Conservation (phyloP, 2,888 invertebrate genomes). For the Panzeria rudis region DNA sequence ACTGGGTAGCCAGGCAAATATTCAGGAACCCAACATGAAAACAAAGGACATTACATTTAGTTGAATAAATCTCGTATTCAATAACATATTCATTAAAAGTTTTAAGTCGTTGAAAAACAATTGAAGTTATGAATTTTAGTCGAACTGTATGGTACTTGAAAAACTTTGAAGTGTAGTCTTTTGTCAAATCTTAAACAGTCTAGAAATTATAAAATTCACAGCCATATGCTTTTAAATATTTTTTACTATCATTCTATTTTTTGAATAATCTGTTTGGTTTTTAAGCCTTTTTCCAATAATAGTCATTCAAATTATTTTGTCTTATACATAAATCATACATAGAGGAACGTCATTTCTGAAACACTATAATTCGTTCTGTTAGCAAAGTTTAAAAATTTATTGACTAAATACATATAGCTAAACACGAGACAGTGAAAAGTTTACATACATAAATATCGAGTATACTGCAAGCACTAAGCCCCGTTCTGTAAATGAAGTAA, state of each 20-base stretch:
- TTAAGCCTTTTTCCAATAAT: too few relatives aligned
- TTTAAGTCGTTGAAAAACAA: too few relatives aligned
- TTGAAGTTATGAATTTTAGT: too few relatives aligned
- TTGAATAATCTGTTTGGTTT: neutral
- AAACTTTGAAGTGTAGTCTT: too few relatives aligned
- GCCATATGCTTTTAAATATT: slow-evolving; percentile 56
- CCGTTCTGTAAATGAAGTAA: neutral
- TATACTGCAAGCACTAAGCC: neutral
- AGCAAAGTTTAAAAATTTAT: neutral
- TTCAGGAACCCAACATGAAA: too few relatives aligned
- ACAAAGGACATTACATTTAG: too few relatives aligned
- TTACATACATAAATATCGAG: neutral
- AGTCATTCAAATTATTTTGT: too few relatives aligned
- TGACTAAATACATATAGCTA: neutral
- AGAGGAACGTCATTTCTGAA: neutral
- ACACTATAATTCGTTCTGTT: too few relatives aligned
- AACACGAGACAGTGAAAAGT: neutral
- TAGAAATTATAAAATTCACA: slow-evolving; percentile 23
- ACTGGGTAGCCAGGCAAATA: too few relatives aligned
- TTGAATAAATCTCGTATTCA: too few relatives aligned
- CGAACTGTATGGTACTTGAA: too few relatives aligned
- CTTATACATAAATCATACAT: neutral
- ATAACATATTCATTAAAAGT: too few relatives aligned
- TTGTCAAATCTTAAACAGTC: slow-evolving; percentile 24
- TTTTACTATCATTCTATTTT: neutral